A percentile compares a stretch with the other conserved stretches of the same genome.
Conservation (phyloP, 2,888 invertebrate species). For the Ptilodon capucinus region DNA sequence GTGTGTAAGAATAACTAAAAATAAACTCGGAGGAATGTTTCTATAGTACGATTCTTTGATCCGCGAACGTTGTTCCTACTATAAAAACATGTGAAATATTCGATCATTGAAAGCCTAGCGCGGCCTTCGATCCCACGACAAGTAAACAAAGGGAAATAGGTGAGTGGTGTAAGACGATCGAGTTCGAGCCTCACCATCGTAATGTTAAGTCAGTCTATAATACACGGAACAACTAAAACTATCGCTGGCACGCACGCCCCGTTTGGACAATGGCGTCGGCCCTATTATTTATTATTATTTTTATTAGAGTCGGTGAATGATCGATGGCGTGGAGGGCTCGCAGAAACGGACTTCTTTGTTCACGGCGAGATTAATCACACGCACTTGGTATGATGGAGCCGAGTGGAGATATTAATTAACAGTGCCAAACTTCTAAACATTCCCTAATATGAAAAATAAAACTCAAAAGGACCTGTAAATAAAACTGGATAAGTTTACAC, state of each 20-base stretch:
- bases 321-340: constrained; percentile 71
- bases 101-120: constrained; percentile 13
- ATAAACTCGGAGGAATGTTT: neutral
- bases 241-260: constrained; percentile 69
- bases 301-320: constrained; percentile 76
- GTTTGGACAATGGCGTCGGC: constrained; percentile 70
- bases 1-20: neutral
- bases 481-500: too few species aligned
- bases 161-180: constrained; percentile 23
- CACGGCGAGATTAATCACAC: constrained; percentile 74
- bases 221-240: constrained; percentile 52
- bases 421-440: constrained; percentile 29
- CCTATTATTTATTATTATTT: constrained; percentile 79
- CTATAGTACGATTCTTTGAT: neutral
- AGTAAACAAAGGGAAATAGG: constrained; percentile 33
- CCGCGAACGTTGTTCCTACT: neutral
- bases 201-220: constrained; percentile 44
- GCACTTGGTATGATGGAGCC: constrained; percentile 62
- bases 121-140: constrained; percentile 40
- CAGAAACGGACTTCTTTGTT: constrained; percentile 75
- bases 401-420: constrained; percentile 71
- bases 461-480: neutral
- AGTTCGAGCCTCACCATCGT: constrained; percentile 18
- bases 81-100: constrained; percentile 28
- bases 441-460: neutral